A percentile compares a stretch with the other conserved stretches of the same genome.
These are phyloP conservation scores for Tenebrosternarchus preto DNA, from an alignment of 2,113 vertebrate species.

Conservation along the genomic window DNA sequence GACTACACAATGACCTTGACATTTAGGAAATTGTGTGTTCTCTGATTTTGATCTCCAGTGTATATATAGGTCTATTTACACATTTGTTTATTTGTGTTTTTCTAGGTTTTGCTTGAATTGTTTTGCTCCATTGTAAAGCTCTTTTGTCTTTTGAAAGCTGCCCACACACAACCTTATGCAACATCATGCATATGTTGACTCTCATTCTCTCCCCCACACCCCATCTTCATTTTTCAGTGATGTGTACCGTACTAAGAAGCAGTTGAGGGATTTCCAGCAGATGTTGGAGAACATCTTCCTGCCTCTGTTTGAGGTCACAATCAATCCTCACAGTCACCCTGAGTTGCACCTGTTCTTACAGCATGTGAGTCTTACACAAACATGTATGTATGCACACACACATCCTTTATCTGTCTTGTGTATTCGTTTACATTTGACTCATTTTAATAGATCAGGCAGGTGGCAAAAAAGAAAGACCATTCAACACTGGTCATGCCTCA, in stretches of 20 bases:
- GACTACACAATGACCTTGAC: too few relatives aligned
- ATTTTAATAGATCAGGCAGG: too few relatives aligned
- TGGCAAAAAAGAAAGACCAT: too few relatives aligned
- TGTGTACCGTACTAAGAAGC: slow-evolving; percentile 90
- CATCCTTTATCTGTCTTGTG: too few relatives aligned
- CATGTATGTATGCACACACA: background rate
- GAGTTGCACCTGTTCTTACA: slow-evolving; percentile 93
- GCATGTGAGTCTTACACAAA: slow-evolving; percentile 77
- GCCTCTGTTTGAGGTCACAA: slow-evolving; percentile 88
- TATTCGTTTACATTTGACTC: too few relatives aligned
- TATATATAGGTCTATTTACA: too few relatives aligned
- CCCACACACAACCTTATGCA: background rate
- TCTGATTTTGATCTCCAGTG: too few relatives aligned
- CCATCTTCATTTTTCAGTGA: slow-evolving; percentile 73
- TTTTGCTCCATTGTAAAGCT: too few relatives aligned
- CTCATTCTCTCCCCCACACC: background rate
- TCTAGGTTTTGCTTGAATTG: too few relatives aligned
- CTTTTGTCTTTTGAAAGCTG: background rate
- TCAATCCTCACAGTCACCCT: slow-evolving; percentile 87
- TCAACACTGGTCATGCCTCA: too few relatives aligned
- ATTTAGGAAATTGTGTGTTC: too few relatives aligned
- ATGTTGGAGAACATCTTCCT: slow-evolving; percentile 97
- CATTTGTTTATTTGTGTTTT: too few relatives aligned
- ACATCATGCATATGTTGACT: background rate
- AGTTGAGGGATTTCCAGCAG: slow-evolving; percentile 93